phyloP scores from a whole-genome alignment of 2,113 vertebrate species.

The Rhipidura dahli region DNA sequence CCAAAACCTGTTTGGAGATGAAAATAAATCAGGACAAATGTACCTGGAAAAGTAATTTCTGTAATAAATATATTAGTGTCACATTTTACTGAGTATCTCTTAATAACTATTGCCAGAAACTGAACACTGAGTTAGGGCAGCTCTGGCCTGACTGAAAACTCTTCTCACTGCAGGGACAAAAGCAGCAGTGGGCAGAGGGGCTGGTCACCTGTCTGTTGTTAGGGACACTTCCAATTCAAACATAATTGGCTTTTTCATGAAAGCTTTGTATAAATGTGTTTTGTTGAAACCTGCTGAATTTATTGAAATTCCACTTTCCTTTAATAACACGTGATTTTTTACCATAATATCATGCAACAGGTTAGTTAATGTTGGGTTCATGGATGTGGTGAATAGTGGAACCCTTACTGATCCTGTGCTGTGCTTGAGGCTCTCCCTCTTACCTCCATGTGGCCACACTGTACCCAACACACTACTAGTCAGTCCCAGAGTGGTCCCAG shows the following conservation, averaged over 20 bases:
- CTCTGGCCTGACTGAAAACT: neutral
- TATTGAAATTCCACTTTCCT: neutral
- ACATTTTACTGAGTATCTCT: neutral
- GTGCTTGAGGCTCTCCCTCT: neutral
- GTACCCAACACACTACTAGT: neutral
- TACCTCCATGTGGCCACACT: rapidly evolving
- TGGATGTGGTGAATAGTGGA: neutral
- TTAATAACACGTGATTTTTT: neutral
- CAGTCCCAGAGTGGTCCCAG: neutral
- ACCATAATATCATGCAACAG: neutral
- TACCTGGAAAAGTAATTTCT: neutral
- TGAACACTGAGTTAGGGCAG: neutral
- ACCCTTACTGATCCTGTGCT: rapidly evolving
- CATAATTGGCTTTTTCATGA: neutral
- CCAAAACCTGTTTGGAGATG: neutral
- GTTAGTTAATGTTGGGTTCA: neutral
- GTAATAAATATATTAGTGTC: neutral
- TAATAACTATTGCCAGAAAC: neutral
- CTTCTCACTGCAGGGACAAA: neutral
- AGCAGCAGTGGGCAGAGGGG: neutral
- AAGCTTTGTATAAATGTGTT: neutral
- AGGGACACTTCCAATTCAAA: neutral
- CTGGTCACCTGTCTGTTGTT: neutral
- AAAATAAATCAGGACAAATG: neutral
- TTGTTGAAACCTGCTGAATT: neutral